These are phyloP conservation scores for Drosophila nebulosa DNA, from an alignment of 1,140 invertebrate species.

Conservation along the genomic window DNA sequence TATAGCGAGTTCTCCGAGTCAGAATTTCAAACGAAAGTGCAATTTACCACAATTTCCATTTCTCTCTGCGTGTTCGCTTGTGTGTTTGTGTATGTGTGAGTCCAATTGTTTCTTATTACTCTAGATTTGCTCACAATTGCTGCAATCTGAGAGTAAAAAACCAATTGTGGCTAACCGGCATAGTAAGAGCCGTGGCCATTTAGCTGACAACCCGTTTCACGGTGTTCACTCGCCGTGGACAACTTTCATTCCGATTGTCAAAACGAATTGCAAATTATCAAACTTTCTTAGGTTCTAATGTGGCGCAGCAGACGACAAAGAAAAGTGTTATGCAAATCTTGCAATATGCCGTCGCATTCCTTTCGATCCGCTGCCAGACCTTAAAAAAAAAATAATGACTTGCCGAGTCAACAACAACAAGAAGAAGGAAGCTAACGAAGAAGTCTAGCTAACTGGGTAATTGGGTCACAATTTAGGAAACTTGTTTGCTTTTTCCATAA, in stretches of 20 bases:
- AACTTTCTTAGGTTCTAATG: constrained; percentile 29
- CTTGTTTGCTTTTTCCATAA: constrained; percentile 61
- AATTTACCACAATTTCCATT: constrained; percentile 2
- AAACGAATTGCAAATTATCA: constrained; percentile 49
- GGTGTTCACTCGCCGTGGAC: constrained; percentile 5
- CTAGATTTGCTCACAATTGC: constrained; percentile 9
- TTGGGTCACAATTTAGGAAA: constrained; percentile 76
- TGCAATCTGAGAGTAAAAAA: constrained; percentile 1
- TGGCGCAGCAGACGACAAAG: neutral
- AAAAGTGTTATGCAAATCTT: constrained; percentile 44
- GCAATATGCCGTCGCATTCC: neutral
- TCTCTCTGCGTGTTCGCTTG: neutral
- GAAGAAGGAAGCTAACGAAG: neutral
- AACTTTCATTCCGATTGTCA: constrained; percentile 72
- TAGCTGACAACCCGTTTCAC: constrained; percentile 9
- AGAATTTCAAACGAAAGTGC: constrained; percentile 5
- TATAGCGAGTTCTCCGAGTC: neutral
- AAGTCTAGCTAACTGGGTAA: constrained; percentile 64
- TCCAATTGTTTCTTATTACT: constrained; percentile 6
- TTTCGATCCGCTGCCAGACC: neutral
- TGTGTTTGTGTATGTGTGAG: neutral
- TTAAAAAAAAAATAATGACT: neutral
- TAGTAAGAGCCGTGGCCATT: constrained; percentile 12
- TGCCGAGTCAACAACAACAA: neutral
- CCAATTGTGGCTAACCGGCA: constrained; percentile 24